These are phyloP conservation scores for Drosophila fulvimacula DNA, from an alignment of 2,888 invertebrate genomes.

Conservation along the genomic window DNA sequence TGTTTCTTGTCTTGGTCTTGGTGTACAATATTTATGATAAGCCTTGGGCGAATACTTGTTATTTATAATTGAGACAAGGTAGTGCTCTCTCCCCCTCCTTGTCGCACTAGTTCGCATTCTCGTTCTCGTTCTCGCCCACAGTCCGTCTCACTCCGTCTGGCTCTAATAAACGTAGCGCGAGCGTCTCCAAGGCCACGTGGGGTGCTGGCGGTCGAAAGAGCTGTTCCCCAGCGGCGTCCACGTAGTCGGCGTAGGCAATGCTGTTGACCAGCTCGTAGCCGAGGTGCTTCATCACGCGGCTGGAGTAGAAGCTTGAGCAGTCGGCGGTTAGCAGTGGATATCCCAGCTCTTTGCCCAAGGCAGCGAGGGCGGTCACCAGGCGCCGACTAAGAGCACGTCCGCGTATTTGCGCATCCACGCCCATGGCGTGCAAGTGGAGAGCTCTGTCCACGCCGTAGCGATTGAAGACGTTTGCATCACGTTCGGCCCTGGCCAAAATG, in stretches of 20 bases:
- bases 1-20: too few species aligned
- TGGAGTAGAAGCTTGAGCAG: constrained; percentile 82
- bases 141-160: neutral
- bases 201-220: constrained; percentile 74
- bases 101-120: too few species aligned
- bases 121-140: neutral
- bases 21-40: neutral
- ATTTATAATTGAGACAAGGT: neutral
- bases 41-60: neutral
- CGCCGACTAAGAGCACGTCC: constrained; percentile 76
- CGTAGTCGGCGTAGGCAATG: constrained; percentile 71
- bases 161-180: constrained; percentile 45
- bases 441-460: constrained; percentile 68
- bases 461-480: constrained; percentile 72
- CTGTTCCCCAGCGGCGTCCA: constrained; percentile 66
- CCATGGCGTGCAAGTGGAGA: constrained; percentile 80
- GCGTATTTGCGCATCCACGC: constrained; percentile 70
- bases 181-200: constrained; percentile 77
- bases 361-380: constrained; percentile 64
- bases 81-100: neutral
- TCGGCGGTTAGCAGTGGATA: constrained; percentile 76
- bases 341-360: constrained; percentile 56
- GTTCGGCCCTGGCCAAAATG: constrained; percentile 74
- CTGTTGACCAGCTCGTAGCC: constrained; percentile 73
- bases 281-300: constrained; percentile 69